These are phyloP conservation scores for Lingula anatina DNA, from an alignment of 2,888 invertebrate genomes.

Conservation along the genomic window DNA sequence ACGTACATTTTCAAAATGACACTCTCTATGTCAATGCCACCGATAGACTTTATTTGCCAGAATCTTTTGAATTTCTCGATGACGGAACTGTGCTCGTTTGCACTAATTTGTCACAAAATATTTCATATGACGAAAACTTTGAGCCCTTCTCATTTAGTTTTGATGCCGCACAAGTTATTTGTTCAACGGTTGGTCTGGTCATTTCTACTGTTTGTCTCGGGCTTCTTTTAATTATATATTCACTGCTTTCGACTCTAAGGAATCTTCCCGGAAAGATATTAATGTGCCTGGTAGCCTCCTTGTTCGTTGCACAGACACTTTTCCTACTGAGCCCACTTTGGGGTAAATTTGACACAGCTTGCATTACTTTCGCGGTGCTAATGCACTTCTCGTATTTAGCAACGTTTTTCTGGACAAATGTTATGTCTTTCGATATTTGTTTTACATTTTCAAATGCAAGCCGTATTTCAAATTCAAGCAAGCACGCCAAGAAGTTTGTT, in stretches of 20 bases:
- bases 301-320: constrained; percentile 1
- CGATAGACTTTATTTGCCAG: no score
- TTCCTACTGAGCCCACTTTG: background rate
- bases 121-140: no score
- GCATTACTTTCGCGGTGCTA: constrained; percentile 1
- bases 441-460: constrained; percentile 1
- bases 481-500: background rate
- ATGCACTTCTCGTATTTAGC: constrained; percentile 5
- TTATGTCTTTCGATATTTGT: constrained; percentile 5
- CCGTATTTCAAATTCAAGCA: background rate
- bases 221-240: background rate
- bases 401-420: constrained; percentile 7
- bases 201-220: background rate
- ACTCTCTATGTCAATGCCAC: no score
- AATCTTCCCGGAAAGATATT: constrained; percentile 2
- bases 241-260: background rate
- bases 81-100: background rate
- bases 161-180: background rate
- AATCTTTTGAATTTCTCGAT: no score
- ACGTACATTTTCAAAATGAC: no score
- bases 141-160: no score
- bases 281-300: background rate
- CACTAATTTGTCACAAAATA: background rate
- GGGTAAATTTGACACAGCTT: background rate
- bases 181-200: background rate